phyloP scores from a whole-genome alignment of 2,113 vertebrate genomes.

The Ictidomys tridecemlineatus region DNA sequence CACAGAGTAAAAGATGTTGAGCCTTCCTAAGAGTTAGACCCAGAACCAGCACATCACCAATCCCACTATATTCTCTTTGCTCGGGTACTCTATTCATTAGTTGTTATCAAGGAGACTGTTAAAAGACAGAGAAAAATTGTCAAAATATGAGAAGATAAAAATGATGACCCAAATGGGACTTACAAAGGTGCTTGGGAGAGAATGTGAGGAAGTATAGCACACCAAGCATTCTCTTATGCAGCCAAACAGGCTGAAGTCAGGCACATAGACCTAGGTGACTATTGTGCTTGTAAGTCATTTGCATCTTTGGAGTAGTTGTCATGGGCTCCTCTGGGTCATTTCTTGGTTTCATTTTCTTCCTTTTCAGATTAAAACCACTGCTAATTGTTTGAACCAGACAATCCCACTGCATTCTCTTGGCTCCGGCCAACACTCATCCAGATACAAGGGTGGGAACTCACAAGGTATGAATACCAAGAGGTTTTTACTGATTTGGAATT shows the following conservation, averaged over 20 bases:
- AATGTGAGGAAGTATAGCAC: not conserved
- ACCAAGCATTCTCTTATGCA: not conserved
- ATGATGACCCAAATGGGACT: not conserved
- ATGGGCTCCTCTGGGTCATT: not conserved
- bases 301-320: not conserved
- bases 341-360: conserved; percentile 46
- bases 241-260: not conserved
- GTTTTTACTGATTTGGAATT: not conserved
- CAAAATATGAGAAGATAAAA: conserved; percentile 43
- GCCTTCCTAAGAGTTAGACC: not conserved
- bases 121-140: conserved; percentile 66
- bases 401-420: not conserved
- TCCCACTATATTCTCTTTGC: too few species aligned
- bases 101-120: conserved; percentile 66
- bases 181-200: not conserved
- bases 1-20: conserved; percentile 12
- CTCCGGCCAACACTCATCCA: not conserved
- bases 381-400: too few species aligned
- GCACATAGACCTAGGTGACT: not conserved
- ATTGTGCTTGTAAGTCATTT: conserved; percentile 2
- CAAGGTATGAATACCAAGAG: not conserved
- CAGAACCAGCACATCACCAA: not conserved
- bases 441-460: not conserved
- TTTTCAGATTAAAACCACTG: conserved; percentile 37
- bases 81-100: conserved; percentile 50